Base-by-base conservation (phyloP, 1,140 invertebrate species). In the Euura saliciscinereae region DNA sequence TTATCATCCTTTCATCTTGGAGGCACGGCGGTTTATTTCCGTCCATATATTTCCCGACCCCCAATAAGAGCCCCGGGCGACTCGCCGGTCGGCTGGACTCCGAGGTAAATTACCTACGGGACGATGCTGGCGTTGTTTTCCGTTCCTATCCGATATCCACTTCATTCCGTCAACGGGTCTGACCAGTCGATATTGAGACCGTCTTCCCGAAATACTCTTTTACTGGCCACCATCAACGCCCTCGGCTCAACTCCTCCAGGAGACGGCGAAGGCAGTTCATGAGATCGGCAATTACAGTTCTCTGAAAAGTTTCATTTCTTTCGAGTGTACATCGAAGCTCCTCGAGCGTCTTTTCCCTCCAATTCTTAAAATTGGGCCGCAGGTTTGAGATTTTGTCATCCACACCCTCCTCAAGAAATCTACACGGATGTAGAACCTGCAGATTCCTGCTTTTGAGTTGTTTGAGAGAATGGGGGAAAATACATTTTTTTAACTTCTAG, bases 1-100 rank as follows among this genome's bases (percentile, higher is more conserved):
- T 78, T 80, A 80, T 80, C 78, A 73, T 78, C 78, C 76, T 79
- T 78, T 78, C 78, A 80, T 80, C 78, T 79, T 78, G 74, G 72
- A 43, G 43, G 43, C 74, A 76, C 78, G 73, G 78, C 75, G 71
- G 77, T 75, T 79, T 78, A 78, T 77, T 79, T 79, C 78, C 78
- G 76, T 66, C 65, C 71, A 75, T 79, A 79, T 77, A 79, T 79
- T 79, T 79, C 75, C 76, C 76, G 13, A 11, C 64, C 77, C 77
- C 78, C 77, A 78, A 78, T 78, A 76, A 74, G 73, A 76, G 69
- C 78, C 70, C 71, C 73, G 43, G 69, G 71, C 71, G 45, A 45
- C 72, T 69, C 59, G 42, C 42, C 66, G 73, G 70, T 46, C 8
- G 13, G 51, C 11, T 6, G 10, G 8, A 2, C 51, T 4, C 51